phyloP scores from a whole-genome alignment of 2,797 vertebrate species.

The Etheostoma nigrum region DNA sequence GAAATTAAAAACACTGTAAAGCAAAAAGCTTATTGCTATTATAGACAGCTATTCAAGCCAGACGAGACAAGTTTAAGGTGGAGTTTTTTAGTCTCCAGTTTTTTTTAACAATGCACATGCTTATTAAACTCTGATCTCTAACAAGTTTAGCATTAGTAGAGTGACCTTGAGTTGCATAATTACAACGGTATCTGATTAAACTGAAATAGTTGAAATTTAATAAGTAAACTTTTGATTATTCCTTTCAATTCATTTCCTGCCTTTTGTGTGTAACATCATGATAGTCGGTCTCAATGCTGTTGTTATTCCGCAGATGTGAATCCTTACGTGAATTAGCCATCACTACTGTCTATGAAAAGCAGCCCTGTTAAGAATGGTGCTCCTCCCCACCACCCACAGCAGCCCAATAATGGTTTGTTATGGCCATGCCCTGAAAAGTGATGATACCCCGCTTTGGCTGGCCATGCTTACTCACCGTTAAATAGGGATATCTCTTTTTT shows the following conservation, averaged over 20 bases:
- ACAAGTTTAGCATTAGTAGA: background rate
- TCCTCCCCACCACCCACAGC: conserved; percentile 36
- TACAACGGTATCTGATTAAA: background rate
- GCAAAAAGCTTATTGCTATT: background rate
- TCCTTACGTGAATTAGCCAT: conserved; percentile 19
- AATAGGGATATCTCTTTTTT: conserved; percentile 69
- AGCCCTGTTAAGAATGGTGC: conserved; percentile 32
- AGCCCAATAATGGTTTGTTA: conserved; percentile 63
- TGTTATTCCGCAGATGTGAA: conserved; percentile 28
- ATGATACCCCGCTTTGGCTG: conserved; percentile 63
- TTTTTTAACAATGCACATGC: background rate
- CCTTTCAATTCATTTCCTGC: background rate
- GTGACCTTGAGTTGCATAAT: background rate
- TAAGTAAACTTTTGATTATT: background rate
- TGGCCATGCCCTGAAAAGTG: conserved; percentile 68
- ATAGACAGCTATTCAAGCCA: background rate
- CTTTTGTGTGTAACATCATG: background rate
- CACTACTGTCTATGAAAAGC: conserved; percentile 40
- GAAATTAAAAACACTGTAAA: background rate
- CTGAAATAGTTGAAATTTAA: background rate
- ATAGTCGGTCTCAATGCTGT: background rate
- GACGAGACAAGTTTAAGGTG: background rate
- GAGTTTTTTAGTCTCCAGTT: no score
- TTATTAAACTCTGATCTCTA: background rate
- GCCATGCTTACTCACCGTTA: conserved; percentile 71